A percentile compares a stretch with the other conserved stretches of the same genome.
These are phyloP conservation scores for Platyrinchus mystaceus DNA, from an alignment of 2,797 vertebrate species.

Conservation along the genomic window DNA sequence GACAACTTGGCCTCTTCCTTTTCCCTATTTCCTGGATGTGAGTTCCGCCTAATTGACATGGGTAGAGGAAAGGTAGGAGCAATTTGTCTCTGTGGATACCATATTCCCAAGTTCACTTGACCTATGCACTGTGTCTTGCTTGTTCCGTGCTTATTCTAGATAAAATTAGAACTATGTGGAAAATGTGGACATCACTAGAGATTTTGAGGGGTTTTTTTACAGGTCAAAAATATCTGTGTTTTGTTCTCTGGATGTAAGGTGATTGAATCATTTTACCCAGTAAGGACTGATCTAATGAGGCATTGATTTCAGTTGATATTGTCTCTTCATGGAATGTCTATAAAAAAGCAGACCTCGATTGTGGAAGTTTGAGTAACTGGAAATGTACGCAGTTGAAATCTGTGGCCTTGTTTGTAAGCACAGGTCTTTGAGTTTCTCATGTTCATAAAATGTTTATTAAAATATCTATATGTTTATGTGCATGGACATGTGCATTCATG, in stretches of 20 bases:
- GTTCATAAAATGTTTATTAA: not conserved
- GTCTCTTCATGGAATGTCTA: not conserved
- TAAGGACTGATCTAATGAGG: not conserved
- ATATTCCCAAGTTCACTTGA: not conserved
- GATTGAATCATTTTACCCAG: not conserved
- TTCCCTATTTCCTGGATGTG: constrained; percentile 34
- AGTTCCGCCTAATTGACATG: constrained; percentile 47
- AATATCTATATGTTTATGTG: not conserved
- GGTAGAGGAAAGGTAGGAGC: constrained; percentile 53
- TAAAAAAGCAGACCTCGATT: not conserved
- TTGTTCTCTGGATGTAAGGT: not conserved
- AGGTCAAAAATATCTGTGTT: not conserved
- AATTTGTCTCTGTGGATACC: constrained; percentile 41
- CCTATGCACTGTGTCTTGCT: not conserved
- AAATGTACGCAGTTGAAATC: accelerated
- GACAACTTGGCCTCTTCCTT: constrained; percentile 46
- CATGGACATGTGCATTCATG: not conserved
- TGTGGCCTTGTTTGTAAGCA: not conserved
- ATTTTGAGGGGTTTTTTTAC: not conserved
- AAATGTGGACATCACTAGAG: not conserved
- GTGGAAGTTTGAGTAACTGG: not conserved
- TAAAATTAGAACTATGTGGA: not conserved
- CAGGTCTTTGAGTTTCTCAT: not conserved
- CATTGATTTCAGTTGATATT: not conserved
- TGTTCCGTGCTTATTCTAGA: not conserved